Percentiles rank a stretch among this genome's conserved stretches.
Conservation (phyloP, 2,888 invertebrate genomes). For the Cremastinae sp. region DNA sequence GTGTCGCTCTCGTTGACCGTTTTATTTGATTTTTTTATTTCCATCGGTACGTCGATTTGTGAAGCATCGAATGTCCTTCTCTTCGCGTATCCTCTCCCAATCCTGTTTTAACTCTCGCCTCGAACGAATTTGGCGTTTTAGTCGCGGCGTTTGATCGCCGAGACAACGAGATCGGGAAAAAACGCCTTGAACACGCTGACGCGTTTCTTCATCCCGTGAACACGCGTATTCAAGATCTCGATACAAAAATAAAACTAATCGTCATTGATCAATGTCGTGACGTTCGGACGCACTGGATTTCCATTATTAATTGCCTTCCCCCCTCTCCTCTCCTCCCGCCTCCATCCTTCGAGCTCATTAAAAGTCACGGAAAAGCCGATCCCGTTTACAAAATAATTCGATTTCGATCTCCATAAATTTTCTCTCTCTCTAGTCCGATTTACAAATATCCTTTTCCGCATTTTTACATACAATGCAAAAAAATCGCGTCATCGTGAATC, state of each 20-base stretch:
- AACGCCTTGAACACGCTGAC: slow-evolving; percentile 38
- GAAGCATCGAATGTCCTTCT: slow-evolving; percentile 10
- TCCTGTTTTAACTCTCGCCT: slow-evolving; percentile 39
- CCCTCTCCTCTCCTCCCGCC: neutral
- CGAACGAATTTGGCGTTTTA: slow-evolving; percentile 46
- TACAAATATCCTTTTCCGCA: slow-evolving; percentile 5
- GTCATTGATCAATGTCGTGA: slow-evolving; percentile 44
- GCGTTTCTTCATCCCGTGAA: neutral
- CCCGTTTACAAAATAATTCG: slow-evolving; percentile 28
- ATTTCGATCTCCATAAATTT: slow-evolving; percentile 5
- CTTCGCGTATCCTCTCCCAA: slow-evolving; percentile 25
- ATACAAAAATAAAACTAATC: slow-evolving; percentile 30
- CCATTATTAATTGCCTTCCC: slow-evolving; percentile 32
- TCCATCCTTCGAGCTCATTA: slow-evolving; percentile 21
- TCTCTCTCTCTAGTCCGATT: slow-evolving; percentile 1
- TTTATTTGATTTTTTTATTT: slow-evolving; percentile 31
- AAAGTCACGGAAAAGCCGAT: slow-evolving; percentile 46
- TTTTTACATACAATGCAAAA: slow-evolving; percentile 18
- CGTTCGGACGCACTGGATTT: slow-evolving; percentile 39
- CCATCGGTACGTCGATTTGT: slow-evolving; percentile 40
- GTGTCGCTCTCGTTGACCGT: slow-evolving; percentile 43
- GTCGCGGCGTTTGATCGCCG: slow-evolving; percentile 2
- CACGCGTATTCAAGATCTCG: slow-evolving; percentile 14
- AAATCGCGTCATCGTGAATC: slow-evolving; percentile 35
- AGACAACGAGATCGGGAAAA: slow-evolving; percentile 14